Evolutionary conservation across 1,140 invertebrate species (phyloP).

Genomic region (Kradibia gibbosae): DNA sequence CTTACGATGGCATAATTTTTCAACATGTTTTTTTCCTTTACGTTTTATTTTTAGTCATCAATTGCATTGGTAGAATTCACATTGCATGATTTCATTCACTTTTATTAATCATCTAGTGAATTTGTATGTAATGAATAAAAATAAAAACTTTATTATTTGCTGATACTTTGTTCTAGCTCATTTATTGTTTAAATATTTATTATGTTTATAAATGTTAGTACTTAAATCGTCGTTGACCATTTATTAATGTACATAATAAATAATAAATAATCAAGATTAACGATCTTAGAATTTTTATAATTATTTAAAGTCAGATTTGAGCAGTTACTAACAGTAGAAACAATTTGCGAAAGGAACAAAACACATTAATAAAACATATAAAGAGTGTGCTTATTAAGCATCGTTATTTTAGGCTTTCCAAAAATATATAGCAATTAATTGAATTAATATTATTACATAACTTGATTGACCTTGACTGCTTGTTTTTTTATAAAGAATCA

Average conservation of each 20-base stretch:
- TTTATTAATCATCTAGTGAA: conserved; percentile 20
- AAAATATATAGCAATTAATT: too few relatives aligned
- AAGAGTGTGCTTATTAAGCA: too few relatives aligned
- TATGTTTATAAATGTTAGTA: not conserved
- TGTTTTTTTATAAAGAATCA: not conserved
- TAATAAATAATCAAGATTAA: too few relatives aligned
- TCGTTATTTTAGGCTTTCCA: too few relatives aligned
- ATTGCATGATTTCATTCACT: conserved; percentile 15
- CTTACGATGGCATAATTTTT: not conserved
- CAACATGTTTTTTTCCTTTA: not conserved
- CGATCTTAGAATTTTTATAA: too few relatives aligned
- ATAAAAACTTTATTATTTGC: not conserved
- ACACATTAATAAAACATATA: too few relatives aligned
- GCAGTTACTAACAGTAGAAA: too few relatives aligned
- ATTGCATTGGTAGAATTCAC: not conserved
- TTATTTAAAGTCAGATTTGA: too few relatives aligned
- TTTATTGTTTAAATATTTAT: conserved; percentile 26
- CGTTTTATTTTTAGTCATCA: not conserved
- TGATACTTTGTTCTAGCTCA: conserved; percentile 6
- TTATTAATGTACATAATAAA: too few relatives aligned
- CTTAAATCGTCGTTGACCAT: not conserved
- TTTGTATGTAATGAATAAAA: not conserved
- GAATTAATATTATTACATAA: too few relatives aligned
- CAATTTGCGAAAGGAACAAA: too few relatives aligned
- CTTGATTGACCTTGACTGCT: not conserved